Conservation (phyloP, 2,797 vertebrate species). For the Cygnus olor region DNA sequence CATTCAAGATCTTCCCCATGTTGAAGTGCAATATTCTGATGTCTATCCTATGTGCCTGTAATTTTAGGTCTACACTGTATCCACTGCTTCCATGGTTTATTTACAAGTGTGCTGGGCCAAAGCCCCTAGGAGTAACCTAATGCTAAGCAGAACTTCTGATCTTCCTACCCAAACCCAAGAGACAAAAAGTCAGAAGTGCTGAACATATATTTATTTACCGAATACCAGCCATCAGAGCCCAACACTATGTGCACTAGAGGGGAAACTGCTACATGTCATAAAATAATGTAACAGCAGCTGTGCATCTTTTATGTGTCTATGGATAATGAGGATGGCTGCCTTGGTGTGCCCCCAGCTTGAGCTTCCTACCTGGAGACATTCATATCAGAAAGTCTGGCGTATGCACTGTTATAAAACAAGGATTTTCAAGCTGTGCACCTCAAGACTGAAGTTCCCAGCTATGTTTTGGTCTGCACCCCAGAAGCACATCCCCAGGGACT, state of each 20-base stretch:
- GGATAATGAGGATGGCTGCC: neutral
- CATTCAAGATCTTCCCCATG: neutral
- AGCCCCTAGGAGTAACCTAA: neutral
- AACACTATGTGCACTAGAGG: rapidly evolving
- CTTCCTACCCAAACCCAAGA: neutral
- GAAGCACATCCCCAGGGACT: neutral
- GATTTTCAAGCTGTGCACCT: neutral
- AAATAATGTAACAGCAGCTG: neutral
- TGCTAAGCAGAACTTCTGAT: neutral
- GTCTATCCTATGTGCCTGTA: neutral
- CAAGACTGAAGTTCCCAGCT: neutral
- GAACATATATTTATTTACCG: neutral
- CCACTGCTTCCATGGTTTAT: neutral
- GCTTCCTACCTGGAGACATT: neutral
- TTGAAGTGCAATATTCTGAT: neutral
- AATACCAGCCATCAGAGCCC: neutral
- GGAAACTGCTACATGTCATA: neutral
- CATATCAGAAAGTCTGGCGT: neutral
- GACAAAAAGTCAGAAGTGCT: neutral
- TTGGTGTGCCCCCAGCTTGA: neutral
- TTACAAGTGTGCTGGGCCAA: neutral
- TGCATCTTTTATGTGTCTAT: neutral
- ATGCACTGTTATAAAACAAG: neutral
- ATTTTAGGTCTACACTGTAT: neutral
- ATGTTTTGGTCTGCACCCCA: neutral